Percentiles rank a stretch among this genome's conserved stretches.
These are phyloP conservation scores for Germaria angustata DNA, from an alignment of 2,888 invertebrate species.

Conservation along the genomic window DNA sequence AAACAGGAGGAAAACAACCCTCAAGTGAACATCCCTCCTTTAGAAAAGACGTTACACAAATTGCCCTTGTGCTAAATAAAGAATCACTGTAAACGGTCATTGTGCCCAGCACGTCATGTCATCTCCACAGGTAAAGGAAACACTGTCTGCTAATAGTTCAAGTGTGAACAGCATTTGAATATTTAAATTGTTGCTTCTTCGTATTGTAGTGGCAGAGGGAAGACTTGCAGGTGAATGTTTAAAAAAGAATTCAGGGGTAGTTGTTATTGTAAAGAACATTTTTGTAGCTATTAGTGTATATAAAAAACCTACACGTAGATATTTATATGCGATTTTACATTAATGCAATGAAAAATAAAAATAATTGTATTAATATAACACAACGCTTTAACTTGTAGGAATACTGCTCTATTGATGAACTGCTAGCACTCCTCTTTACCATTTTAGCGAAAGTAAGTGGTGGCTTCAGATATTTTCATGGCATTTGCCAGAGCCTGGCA, in stretches of 20 bases:
- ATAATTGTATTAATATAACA: too few species aligned
- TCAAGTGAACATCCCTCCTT: not conserved
- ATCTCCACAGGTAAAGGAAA: conserved; percentile 44
- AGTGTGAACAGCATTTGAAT: conserved; percentile 65
- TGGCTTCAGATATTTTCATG: too few species aligned
- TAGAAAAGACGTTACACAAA: conserved; percentile 59
- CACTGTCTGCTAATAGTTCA: conserved; percentile 49
- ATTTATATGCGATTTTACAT: too few species aligned
- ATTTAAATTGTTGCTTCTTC: conserved; percentile 48
- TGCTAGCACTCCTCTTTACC: too few species aligned
- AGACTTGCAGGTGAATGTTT: conserved; percentile 63
- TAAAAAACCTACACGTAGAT: too few species aligned
- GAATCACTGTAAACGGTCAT: conserved; percentile 49
- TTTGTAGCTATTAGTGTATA: too few species aligned
- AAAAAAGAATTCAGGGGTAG: conserved; percentile 39
- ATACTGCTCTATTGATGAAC: too few species aligned
- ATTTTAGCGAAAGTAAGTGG: too few species aligned
- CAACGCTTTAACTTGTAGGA: too few species aligned
- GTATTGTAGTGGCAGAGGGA: conserved; percentile 1
- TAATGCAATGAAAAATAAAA: too few species aligned
- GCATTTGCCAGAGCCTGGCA: too few species aligned
- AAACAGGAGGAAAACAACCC: conserved; percentile 43
- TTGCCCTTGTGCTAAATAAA: conserved; percentile 12
- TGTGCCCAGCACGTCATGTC: conserved; percentile 24
- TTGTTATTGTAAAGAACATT: conserved; percentile 20